Evolutionary conservation across 2,797 vertebrate species (phyloP).

Genomic region (Spinibarbus caldwelli): DNA sequence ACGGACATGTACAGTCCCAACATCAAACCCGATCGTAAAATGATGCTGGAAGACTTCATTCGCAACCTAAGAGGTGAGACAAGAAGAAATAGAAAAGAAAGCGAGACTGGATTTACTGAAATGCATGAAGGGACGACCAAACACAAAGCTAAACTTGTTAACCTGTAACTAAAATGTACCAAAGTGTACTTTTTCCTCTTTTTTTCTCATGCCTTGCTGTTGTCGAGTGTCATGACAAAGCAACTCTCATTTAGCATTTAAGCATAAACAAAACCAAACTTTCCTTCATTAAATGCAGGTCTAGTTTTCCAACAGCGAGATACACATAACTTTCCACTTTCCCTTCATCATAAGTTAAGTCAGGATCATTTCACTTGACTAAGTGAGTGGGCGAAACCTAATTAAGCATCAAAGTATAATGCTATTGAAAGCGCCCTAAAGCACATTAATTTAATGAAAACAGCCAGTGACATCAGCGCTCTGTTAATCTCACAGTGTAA

Average conservation of each 20-base stretch:
- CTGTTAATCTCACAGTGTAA: not conserved
- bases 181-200: not conserved
- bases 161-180: not conserved
- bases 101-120: not conserved
- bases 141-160: not conserved
- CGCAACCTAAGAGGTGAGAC: constrained; percentile 93
- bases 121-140: not conserved
- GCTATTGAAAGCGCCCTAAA: constrained; percentile 58
- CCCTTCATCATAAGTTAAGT: constrained; percentile 14
- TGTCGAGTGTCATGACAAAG: not conserved
- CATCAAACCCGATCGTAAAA: constrained; percentile 98
- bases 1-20: constrained; percentile 99
- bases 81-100: not conserved
- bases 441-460: constrained; percentile 69
- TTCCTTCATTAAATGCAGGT: not conserved
- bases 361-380: constrained; percentile 58
- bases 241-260: not conserved
- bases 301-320: not conserved
- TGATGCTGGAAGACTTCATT: constrained; percentile 98
- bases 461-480: constrained; percentile 51
- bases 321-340: not conserved
- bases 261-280: not conserved
- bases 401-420: constrained; percentile 68
- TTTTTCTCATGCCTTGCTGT: not conserved
- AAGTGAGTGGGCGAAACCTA: constrained; percentile 68